Evolutionary conservation across 1,140 invertebrate genomes (phyloP).

Genomic region (Mactra quadrangularis): DNA sequence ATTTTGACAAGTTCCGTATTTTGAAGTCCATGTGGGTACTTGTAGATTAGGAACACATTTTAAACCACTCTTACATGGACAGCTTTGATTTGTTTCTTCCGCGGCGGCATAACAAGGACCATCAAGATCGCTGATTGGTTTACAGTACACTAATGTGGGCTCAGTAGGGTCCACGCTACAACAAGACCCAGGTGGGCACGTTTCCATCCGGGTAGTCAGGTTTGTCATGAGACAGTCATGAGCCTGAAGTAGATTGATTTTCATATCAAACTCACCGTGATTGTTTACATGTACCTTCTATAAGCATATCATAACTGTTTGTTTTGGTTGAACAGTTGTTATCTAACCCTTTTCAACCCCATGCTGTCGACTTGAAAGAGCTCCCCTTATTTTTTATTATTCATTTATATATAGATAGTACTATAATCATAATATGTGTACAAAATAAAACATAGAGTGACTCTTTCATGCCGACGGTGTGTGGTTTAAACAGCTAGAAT

Average conservation of each 20-base stretch:
- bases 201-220: background rate
- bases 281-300: no score
- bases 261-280: no score
- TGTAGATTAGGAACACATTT: slow-evolving; percentile 47
- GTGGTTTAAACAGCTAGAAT: no score
- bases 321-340: no score
- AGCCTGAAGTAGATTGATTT: background rate
- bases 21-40: slow-evolving; percentile 38
- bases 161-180: slow-evolving; percentile 8
- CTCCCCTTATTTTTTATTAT: no score
- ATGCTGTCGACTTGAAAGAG: no score
- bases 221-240: slow-evolving; percentile 38
- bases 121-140: slow-evolving; percentile 30
- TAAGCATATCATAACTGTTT: no score
- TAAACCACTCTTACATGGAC: slow-evolving; percentile 1
- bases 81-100: background rate
- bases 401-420: no score
- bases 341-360: no score
- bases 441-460: no score
- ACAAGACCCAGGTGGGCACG: slow-evolving; percentile 39
- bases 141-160: slow-evolving; percentile 23
- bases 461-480: no score
- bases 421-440: no score
- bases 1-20: slow-evolving; percentile 29
- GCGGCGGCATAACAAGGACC: slow-evolving; percentile 36